Evolutionary conservation across 2,888 invertebrate species (phyloP), one percentile per base, ranked within the genome.

Genomic region (Hypena proboscidalis): DNA sequence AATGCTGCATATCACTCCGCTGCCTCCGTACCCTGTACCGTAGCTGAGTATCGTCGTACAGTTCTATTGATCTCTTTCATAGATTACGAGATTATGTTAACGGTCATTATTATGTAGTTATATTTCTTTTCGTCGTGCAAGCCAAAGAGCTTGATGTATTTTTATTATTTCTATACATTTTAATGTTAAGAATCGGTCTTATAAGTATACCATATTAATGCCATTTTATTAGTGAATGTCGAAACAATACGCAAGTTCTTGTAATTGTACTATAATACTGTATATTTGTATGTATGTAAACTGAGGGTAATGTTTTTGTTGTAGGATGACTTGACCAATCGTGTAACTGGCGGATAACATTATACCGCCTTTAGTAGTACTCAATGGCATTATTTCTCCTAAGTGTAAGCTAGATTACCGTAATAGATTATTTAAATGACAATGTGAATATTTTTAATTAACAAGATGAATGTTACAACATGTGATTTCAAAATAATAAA

Each of bases 401-500:
- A 85, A 83, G 62, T 83, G 52, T 90, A 90, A 89, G 89, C 91
- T 92, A 92, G 92, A 87, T 81, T 87, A 90, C 91, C 85, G 89
- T 89, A 90, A 92, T 92, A 92, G 92, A 92, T 90, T 92, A 92
- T 91, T 90, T 88, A 89, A 92, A 92, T 91, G 91, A 92, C 90
- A 93, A 92, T 93, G 93, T 93, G 92, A 93, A 92, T 92, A 92
- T 92, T 92, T 92, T 92, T 92, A 93, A 92, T 92, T 92, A 80
- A 87, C 89, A 91, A 92, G 90, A 92, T 93, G 91, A 93, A 92
- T 92, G 92, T 90, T 91, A 90, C 85, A 85, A 90, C 87, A 90
- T 91, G 90, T 91, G 89, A 92, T 92, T 92, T 91, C 90, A 92
- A 92, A 92, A 92, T 92, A 92, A 93, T 83, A 83, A 92, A 92